These are phyloP conservation scores for Hybognathus amarus DNA, from an alignment of 2,797 vertebrate species.

Conservation along the genomic window DNA sequence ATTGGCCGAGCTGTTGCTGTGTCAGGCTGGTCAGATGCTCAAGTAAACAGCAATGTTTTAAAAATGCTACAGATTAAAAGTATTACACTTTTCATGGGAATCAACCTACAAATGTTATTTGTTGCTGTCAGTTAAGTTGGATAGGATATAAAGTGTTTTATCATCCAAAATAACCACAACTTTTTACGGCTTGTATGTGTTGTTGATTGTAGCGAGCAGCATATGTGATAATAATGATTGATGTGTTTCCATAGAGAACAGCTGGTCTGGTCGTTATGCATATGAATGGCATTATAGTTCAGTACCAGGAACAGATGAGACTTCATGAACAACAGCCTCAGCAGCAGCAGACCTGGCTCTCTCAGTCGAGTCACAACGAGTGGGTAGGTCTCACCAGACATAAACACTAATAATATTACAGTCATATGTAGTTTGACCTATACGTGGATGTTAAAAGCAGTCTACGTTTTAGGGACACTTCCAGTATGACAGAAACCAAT, in stretches of 20 bases:
- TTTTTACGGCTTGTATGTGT: background rate
- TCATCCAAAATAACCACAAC: background rate
- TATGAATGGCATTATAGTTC: conserved; percentile 74
- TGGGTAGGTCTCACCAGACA: conserved; percentile 65
- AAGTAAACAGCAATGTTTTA: background rate
- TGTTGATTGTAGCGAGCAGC: background rate
- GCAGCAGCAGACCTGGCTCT: conserved; percentile 62
- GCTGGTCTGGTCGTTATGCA: conserved; percentile 74
- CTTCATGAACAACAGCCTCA: conserved; percentile 60
- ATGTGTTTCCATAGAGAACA: conserved; percentile 69
- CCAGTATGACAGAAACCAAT: conserved; percentile 61
- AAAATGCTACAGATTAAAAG: background rate
- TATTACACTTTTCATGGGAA: background rate
- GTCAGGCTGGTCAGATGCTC: background rate
- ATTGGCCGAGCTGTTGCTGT: background rate
- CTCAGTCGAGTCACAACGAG: conserved; percentile 51
- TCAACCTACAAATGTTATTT: background rate
- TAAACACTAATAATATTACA: background rate
- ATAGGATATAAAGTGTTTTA: background rate
- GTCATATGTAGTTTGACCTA: background rate
- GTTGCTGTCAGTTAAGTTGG: background rate
- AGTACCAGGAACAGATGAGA: conserved; percentile 61
- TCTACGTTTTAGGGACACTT: conserved; percentile 67
- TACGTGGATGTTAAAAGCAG: background rate
- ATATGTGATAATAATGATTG: background rate